Percentiles rank a stretch among this genome's conserved stretches.
Evolutionary conservation across 2,113 vertebrate genomes (phyloP).

Genomic region (Emydocephalus ijimae): DNA sequence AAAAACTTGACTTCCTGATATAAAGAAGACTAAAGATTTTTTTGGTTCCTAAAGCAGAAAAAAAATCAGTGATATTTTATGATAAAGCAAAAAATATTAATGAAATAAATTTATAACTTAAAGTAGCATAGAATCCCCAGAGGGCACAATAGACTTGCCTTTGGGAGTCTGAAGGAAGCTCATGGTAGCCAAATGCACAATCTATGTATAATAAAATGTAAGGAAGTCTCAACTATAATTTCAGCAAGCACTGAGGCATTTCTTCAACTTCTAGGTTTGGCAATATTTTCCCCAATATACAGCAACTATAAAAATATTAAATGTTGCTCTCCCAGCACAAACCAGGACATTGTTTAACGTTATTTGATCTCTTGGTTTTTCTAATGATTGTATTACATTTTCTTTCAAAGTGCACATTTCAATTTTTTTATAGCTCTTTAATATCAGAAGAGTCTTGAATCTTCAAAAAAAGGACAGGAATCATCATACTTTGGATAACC

Average conservation of each 20-base stretch:
- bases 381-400: not conserved
- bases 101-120: conserved; percentile 41
- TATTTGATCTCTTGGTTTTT: conserved; percentile 8
- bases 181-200: conserved; percentile 51
- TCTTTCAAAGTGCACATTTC: not conserved
- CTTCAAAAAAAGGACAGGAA: not conserved
- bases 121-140: conserved; percentile 62
- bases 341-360: not conserved
- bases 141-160: conserved; percentile 63
- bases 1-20: conserved; percentile 76
- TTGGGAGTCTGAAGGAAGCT: conserved; percentile 54
- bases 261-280: conserved; percentile 25
- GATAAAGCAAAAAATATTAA: conserved; percentile 30
- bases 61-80: conserved; percentile 63
- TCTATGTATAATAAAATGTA: conserved; percentile 43
- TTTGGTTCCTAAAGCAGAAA: conserved; percentile 55
- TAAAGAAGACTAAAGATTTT: conserved; percentile 73
- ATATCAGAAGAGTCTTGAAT: not conserved
- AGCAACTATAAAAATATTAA: conserved; percentile 12
- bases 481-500: not conserved
- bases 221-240: conserved; percentile 51
- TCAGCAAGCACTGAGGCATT: conserved; percentile 37
- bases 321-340: not conserved
- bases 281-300: not conserved
- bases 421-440: not conserved